Base-by-base conservation (phyloP, 1,140 invertebrate species). In the Lasioglossum albipes region DNA sequence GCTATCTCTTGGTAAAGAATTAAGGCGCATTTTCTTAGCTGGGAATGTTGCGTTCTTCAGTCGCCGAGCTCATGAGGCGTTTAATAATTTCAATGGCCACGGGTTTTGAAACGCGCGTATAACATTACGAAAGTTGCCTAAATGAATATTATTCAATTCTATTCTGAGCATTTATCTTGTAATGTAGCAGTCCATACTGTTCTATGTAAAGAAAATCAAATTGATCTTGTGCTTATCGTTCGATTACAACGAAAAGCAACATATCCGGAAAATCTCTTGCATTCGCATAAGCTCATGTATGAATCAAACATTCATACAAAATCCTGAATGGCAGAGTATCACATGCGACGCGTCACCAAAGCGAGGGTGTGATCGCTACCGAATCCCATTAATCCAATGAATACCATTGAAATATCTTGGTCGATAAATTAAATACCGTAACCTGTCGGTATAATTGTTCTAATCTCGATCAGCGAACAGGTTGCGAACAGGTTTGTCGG, bases 1-100 rank as follows among this genome's bases (percentile, higher is more conserved):
- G 72, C 71, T 80, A 89, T 79, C 42, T 59, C 70, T 57, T 5
- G 13, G 36, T 22, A 20, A 80, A 49, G 80, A 83, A 82, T 81
- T 70, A 68, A 52, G 74, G 74, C 76, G 82, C 69, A 72, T 77
- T 83, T 68, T 76, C 57, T 49, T 71, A 22, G 54, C 71, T 52
- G 62, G 45, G 61, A 67, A 68, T 42, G 42, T 18, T 52, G 59
- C 16, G 67, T 27, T 68, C 52, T 42, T 27, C 12, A 16, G 6
- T 49, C 13, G 71, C 42, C 45, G 36, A 20, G 20, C 59, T 10
- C 61, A n/a, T 1, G 57, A n/a, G 36, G 7, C 20, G 16, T 27
- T 36, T 18, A 12, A 2, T 36, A 22, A 22, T 36, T 10, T 9
- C 49, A 13, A 65, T 22, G 49, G 1, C 16, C 22, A 20, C 45